Percentiles rank a stretch among this genome's conserved stretches.
Evolutionary conservation across 2,113 vertebrate genomes (phyloP).

Genomic region (Campylomormyrus numenius): DNA sequence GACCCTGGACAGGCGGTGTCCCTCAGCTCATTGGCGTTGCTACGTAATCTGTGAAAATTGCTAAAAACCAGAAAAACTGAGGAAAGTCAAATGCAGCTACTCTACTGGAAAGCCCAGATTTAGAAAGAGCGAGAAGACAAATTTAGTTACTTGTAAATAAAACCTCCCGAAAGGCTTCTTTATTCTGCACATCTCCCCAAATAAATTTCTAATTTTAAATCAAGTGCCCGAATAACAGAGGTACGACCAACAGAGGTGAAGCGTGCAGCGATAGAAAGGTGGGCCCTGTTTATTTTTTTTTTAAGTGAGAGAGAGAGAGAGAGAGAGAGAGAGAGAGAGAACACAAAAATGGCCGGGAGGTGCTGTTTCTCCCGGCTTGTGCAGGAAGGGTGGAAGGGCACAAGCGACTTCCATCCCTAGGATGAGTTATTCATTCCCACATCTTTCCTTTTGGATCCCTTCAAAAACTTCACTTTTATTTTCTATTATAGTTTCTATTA

Average conservation of each 20-base stretch:
- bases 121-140: not conserved
- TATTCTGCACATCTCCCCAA: not conserved
- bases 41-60: not conserved
- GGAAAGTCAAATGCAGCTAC: not conserved
- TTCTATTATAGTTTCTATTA: not conserved
- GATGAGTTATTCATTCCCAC: not conserved
- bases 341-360: not conserved
- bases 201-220: not conserved
- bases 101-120: not conserved
- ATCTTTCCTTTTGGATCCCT: not conserved
- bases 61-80: not conserved
- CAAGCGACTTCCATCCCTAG: not conserved
- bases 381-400: not conserved
- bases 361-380: not conserved
- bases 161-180: not conserved
- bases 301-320: too few relatives aligned
- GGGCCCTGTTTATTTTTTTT: not conserved
- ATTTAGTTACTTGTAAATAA: not conserved
- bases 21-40: not conserved
- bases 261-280: not conserved
- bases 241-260: not conserved
- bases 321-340: not conserved
- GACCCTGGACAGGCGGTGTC: not conserved
- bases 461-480: not conserved
- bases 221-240: not conserved